Evolutionary conservation across 2,888 invertebrate genomes (phyloP), one percentile per base, ranked within the genome.

Genomic region (Acleris literana): DNA sequence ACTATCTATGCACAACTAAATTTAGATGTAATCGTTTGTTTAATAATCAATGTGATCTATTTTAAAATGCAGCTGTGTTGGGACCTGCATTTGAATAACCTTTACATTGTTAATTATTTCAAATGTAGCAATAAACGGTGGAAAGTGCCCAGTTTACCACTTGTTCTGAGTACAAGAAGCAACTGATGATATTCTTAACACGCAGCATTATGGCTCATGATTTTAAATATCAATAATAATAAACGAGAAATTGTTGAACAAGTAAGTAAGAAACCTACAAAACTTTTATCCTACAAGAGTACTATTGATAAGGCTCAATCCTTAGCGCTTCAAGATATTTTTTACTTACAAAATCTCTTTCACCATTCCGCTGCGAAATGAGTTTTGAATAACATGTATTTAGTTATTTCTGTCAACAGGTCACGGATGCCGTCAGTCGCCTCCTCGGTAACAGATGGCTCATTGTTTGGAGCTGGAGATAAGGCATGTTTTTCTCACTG

Each of bases 391-490:
- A 64, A 53, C 67, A 67, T 70, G 71, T 69, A 71, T 65, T 63
- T 65, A 61, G 66, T 73, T 72, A 71, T 74, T 71, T 74, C 79
- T 76, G 81, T 81, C 81, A 84, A 78, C 81, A 75, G 83, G 83
- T 83, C 83, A 83, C 79, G 87, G 87, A 77, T 80, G 82, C 78
- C 81, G 84, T 87, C 88, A 82, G 76, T 87, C 86, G 81, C 81
- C 88, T 78, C 79, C 72, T 68, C 69, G 70, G 72, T 68, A 85
- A 86, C 90, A 90, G 84, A 88, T 87, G 88, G 83, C 80, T 77
- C 75, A 81, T 86, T 88, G 86, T 89, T 80, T 74, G 76, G 73
- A 75, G 72, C 68, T 68, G 69, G 74, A 83, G 86, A 87, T 88
- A 89, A 88, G 83, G 74, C 83, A 82, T 80, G 80, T 70, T 78